A percentile compares a stretch with the other conserved stretches of the same genome.
Evolutionary conservation across 1,140 invertebrate genomes (phyloP).

Genomic region (Drosophila bipectinata): DNA sequence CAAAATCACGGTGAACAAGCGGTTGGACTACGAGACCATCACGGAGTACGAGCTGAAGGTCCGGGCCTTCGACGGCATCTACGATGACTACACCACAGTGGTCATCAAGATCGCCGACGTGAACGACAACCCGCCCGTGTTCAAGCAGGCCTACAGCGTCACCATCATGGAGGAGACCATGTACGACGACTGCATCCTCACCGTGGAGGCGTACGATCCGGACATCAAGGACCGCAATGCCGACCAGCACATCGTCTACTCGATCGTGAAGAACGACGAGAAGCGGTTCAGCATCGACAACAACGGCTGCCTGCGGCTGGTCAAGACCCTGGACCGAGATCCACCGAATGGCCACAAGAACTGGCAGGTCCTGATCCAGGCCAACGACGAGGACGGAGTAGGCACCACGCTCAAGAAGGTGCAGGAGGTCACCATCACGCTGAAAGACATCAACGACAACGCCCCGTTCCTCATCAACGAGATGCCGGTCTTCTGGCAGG

Average conservation of each 20-base stretch:
- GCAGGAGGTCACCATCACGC: slow-evolving; percentile 89
- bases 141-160: slow-evolving; percentile 87
- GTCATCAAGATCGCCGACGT: slow-evolving; percentile 92
- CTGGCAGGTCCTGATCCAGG: slow-evolving; percentile 93
- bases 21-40: slow-evolving; percentile 93
- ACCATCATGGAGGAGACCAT: slow-evolving; percentile 89
- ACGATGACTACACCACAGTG: slow-evolving; percentile 90
- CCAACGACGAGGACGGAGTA: slow-evolving; percentile 91
- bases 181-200: slow-evolving; percentile 87
- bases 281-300: slow-evolving; percentile 89
- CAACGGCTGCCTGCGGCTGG: slow-evolving; percentile 89
- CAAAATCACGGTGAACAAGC: slow-evolving; percentile 90
- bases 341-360: slow-evolving; percentile 91
- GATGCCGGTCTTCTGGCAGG: slow-evolving; percentile 92
- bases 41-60: slow-evolving; percentile 91
- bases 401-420: slow-evolving; percentile 87
- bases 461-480: slow-evolving; percentile 92
- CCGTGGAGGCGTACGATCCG: slow-evolving; percentile 91
- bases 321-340: slow-evolving; percentile 94
- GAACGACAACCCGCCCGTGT: slow-evolving; percentile 93
- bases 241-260: slow-evolving; percentile 91
- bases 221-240: slow-evolving; percentile 90
- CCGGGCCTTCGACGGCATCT: slow-evolving; percentile 91
- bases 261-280: slow-evolving; percentile 88
- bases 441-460: slow-evolving; percentile 96